Evolutionary conservation across 2,113 vertebrate species (phyloP), one percentile per base, ranked within the genome.

Genomic region (Archilochus colubris): DNA sequence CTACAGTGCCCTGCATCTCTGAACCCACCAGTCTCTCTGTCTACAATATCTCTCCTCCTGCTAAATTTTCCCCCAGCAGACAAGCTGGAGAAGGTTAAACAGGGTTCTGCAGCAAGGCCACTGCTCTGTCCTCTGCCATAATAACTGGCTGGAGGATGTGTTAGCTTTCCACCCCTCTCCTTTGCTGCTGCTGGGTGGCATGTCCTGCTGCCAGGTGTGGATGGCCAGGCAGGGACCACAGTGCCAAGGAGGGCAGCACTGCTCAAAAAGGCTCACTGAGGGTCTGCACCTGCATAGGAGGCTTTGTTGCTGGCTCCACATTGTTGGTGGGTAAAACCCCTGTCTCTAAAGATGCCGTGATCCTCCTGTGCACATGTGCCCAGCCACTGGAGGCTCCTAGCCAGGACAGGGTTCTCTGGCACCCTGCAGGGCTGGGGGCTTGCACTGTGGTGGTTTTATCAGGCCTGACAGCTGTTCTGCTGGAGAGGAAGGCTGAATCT

Each of bases 281-380:
- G 6, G 3, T 83, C 57, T 78, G 22, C 2, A 1, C 33, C 40
- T 53, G 23, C 63, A 36, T 40, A 17, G 8, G 43, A 55, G 24
- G 12, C 20, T 68, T 77, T 79, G 33, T 55, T 66, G 40, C 59
- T 69, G 30, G 3, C 27, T 90, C n/a, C 68, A 51, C 7, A 1
- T 10, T 51, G 28, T 5, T 48, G 8, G 6, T 38, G 6, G 44
- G 2, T 36, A 79, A 88, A 70, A 51, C 3, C 0, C 7, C 7
- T 16, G 3, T 5, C 19, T 33, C 15, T 24, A 72, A 72, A 51
- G 50, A 46, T 7, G 8, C 24, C 1, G 0, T 25, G 25, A 83
- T 31, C 2, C 27, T 25, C 28, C 40, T 30, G 44, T 17, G 2
- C 3, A 3, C 0, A 6, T 3, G 9, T 72, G 10, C 15, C 25